Conservation (phyloP, 2,888 invertebrate species). For the Neoaliturus tenellus region DNA sequence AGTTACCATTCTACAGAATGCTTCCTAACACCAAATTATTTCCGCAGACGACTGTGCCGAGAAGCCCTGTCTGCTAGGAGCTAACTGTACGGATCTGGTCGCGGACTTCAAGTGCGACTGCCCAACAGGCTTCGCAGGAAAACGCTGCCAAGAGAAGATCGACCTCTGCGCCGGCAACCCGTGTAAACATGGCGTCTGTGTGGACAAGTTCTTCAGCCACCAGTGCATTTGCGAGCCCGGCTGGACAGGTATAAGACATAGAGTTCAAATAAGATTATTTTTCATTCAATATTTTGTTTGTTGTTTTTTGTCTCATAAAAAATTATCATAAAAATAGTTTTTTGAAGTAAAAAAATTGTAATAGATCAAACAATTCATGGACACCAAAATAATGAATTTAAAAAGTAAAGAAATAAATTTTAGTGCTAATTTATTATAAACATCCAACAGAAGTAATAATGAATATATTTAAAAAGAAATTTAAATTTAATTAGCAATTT, state of each 20-base stretch:
- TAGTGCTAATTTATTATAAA: too few species aligned
- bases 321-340: too few species aligned
- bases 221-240: conserved; percentile 95
- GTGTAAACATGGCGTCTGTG: conserved; percentile 95
- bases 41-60: conserved; percentile 91
- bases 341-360: too few species aligned
- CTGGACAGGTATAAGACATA: conserved; percentile 91
- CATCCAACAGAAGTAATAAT: too few species aligned
- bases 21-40: not conserved
- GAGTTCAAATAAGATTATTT: too few species aligned
- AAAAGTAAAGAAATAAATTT: too few species aligned
- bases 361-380: too few species aligned
- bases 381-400: too few species aligned
- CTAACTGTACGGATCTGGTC: conserved; percentile 95
- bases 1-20: not conserved
- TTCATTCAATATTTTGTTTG: too few species aligned
- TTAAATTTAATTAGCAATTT: too few species aligned
- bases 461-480: too few species aligned
- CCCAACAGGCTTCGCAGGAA: conserved; percentile 96
- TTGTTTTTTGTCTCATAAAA: too few species aligned
- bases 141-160: conserved; percentile 96
- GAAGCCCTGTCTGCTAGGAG: conserved; percentile 91
- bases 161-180: conserved; percentile 93
- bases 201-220: conserved; percentile 90
- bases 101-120: conserved; percentile 96